Conservation (phyloP, 2,888 invertebrate genomes). For the Eupithecia subfuscata region DNA sequence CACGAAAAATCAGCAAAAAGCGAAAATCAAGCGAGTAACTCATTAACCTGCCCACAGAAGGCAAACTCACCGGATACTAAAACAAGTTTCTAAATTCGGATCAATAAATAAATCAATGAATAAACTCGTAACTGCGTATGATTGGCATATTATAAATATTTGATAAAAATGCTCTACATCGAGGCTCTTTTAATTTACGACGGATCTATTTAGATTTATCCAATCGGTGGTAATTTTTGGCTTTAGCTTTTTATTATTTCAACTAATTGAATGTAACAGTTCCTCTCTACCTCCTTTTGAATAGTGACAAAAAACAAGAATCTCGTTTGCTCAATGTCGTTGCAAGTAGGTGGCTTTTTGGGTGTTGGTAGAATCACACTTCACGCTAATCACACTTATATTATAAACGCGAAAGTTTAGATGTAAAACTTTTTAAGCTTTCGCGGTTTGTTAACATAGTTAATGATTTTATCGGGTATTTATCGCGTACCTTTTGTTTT, state of each 20-base stretch:
- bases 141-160: slow-evolving; percentile 62
- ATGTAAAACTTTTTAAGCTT: too few relatives aligned
- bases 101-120: slow-evolving; percentile 60
- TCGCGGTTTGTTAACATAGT: too few relatives aligned
- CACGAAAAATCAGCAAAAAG: slow-evolving; percentile 9
- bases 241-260: not conserved
- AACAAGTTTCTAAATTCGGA: slow-evolving; percentile 54
- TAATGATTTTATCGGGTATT: too few relatives aligned
- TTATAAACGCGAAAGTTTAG: not conserved
- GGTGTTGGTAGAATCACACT: not conserved
- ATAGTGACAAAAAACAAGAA: not conserved
- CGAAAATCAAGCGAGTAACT: slow-evolving; percentile 24
- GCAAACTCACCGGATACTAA: slow-evolving; percentile 49
- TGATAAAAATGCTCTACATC: slow-evolving; percentile 59
- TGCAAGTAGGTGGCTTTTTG: not conserved
- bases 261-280: slow-evolving; percentile 2
- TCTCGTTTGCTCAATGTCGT: not conserved
- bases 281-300: not conserved
- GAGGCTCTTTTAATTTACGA: slow-evolving; percentile 53
- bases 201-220: slow-evolving; percentile 47
- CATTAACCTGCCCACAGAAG: slow-evolving; percentile 37
- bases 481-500: too few relatives aligned
- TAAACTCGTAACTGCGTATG: slow-evolving; percentile 59
- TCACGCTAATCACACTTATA: not conserved
- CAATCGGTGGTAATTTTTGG: not conserved